Base-by-base conservation (phyloP, 2,113 vertebrate genomes). In the Cynocephalus volans region DNA sequence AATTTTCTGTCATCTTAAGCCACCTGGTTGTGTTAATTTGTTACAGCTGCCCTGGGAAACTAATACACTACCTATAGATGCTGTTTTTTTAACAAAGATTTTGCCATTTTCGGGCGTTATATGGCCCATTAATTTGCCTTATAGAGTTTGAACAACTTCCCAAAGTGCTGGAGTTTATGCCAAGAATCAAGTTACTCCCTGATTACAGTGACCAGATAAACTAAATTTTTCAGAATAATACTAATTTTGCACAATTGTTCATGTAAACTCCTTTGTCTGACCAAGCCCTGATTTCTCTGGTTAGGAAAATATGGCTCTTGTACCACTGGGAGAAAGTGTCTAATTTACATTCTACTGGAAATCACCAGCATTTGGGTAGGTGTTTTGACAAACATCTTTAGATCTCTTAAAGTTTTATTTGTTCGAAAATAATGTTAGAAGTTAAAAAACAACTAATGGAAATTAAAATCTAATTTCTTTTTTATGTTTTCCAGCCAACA, bases 391-490 rank as follows among this genome's bases (percentile, higher is more conserved):
- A 91, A 50, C 24, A 60, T 28, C 31, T 92, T 79, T 23, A 85
- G 70, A 45, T 85, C 23, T 82, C 79, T 77, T 76, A 1, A 23
- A 60, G 19, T 65, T 36, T 19, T 48, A 69, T 48, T 84, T 64
- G 18, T 79, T 83, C 87, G 52, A 56, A 90, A 97, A 84, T 62
- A 54, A 77, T 23, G 24, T 83, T 86, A 79, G 36, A 88, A 88
- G 56, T 58, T 60, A 69, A 88, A 93, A 58, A 19, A 54, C 93
- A 94, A 83, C 87, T 23, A 65, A 70, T 81, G 64, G 70, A 86
- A 95, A 94, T 95, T 80, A 92, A 86, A 83, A 80, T 73, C n/a
- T 65, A 72, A 86, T 69, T 95, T 94, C 62, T 83, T 86, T 26
- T 10, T 28, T 33, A 48, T 90, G 69, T 84, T 93, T 93, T 82